Base-by-base conservation (phyloP, 2,888 invertebrate genomes). In the Marasmarcha lunaedactyla region DNA sequence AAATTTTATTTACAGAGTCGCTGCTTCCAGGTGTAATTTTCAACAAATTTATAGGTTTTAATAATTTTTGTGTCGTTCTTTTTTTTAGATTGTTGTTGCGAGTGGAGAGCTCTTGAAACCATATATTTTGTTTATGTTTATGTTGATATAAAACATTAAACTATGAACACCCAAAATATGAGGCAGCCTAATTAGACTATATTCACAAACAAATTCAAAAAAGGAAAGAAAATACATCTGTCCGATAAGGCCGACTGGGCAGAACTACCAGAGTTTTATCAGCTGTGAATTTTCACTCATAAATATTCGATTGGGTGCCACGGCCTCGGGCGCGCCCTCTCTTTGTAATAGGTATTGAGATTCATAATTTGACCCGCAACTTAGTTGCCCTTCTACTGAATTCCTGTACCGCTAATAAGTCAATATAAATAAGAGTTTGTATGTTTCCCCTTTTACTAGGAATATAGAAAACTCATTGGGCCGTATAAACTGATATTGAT, bases 271-370 rank as follows among this genome's bases (percentile, higher is more conserved):
- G 54, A 63, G 67, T 72, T 72, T 69, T 71, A 74, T 73, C 76
- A 76, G 72, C 76, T 76, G 76, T 62, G 62, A 72, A 71, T 65
- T 70, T 66, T 71, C 71, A 56, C 74, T 73, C 69, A 77, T 78
- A 76, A 74, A 78, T 78, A 77, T 77, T 73, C 71, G 71, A 76
- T 74, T 64, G 71, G 57, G 55, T 46, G 7, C 49, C 49, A 43
- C 50, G 34, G 48, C 47, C 35, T 13, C 9, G 47, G 51, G 48
- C 50, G 36, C 44, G 53, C 55, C 58, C 55, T 52, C 63, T 57
- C 58, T 65, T 66, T 59, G 62, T 63, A 62, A 68, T 63, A n/a
- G n/a, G n/a, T n/a, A 70, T 71, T 69, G 61, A 65, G 66, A 71
- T 73, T 74, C 74, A 73, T 73, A 72, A 74, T 74, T 72, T 64